Conservation (phyloP, 2,888 invertebrate genomes). For the Lacanobia wlatinum region DNA sequence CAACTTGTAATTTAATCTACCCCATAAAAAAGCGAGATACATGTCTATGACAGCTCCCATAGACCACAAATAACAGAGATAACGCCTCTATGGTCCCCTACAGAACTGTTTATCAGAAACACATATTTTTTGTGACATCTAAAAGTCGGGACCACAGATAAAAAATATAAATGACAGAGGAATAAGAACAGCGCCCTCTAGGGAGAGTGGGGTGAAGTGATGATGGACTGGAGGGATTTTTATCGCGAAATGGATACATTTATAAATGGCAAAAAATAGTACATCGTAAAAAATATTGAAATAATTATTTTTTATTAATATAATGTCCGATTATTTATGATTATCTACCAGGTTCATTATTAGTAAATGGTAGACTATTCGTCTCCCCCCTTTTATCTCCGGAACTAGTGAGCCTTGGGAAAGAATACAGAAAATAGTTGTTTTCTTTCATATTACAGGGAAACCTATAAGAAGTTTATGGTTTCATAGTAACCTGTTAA, state of each 20-base stretch:
- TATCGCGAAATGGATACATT: conserved; percentile 14
- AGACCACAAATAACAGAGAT: conserved; percentile 54
- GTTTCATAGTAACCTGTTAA: too few species aligned
- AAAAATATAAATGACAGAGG: conserved; percentile 64
- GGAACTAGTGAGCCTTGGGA: too few species aligned
- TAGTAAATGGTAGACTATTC: too few species aligned
- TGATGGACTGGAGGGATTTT: conserved; percentile 40
- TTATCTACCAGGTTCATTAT: too few species aligned
- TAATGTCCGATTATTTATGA: too few species aligned
- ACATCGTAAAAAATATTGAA: background rate
- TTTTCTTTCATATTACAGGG: too few species aligned
- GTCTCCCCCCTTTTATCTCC: too few species aligned
- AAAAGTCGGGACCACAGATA: conserved; percentile 57
- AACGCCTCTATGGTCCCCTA: conserved; percentile 46
- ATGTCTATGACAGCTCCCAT: conserved; percentile 50
- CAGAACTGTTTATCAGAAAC: conserved; percentile 54
- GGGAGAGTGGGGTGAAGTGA: conserved; percentile 53
- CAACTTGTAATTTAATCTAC: conserved; percentile 37
- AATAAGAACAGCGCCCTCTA: conserved; percentile 40
- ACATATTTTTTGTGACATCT: conserved; percentile 59
- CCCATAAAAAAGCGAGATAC: conserved; percentile 35
- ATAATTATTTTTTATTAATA: too few species aligned
- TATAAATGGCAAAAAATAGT: background rate
- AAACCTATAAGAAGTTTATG: too few species aligned
- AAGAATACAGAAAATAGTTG: too few species aligned